Conservation (phyloP, 1,140 invertebrate genomes). For the Drosophila pectinifera region DNA sequence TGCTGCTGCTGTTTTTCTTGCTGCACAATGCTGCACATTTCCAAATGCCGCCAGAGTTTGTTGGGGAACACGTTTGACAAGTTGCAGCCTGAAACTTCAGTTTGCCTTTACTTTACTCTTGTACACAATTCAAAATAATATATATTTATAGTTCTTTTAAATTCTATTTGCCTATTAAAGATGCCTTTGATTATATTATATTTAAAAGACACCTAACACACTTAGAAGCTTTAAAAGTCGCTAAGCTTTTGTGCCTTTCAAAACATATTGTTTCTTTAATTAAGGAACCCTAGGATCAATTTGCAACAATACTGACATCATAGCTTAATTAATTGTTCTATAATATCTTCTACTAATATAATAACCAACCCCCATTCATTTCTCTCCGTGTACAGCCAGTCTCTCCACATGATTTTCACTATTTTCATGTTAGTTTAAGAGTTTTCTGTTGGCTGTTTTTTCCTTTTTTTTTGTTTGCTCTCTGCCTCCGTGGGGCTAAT, state of each 20-base stretch:
- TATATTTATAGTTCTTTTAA: too few relatives aligned
- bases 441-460: constrained; percentile 40
- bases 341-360: not conserved
- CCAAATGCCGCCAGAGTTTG: constrained; percentile 70
- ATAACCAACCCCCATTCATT: not conserved
- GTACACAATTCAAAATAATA: constrained; percentile 10
- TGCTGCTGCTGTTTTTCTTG: constrained; percentile 36
- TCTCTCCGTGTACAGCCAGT: constrained; percentile 24
- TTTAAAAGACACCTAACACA: not conserved
- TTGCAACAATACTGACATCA: too few relatives aligned
- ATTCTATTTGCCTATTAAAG: not conserved
- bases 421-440: constrained; percentile 73
- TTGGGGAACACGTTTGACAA: constrained; percentile 80
- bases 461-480: constrained; percentile 11
- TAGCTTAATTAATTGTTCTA: too few relatives aligned
- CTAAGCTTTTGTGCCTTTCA: too few relatives aligned
- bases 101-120: constrained; percentile 29
- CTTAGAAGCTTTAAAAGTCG: not conserved
- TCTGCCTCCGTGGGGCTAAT: constrained; percentile 51
- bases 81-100: constrained; percentile 62
- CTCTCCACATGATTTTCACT: constrained; percentile 81
- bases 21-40: constrained; percentile 74
- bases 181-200: not conserved
- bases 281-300: too few relatives aligned
- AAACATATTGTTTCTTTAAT: not conserved